Evolutionary conservation across 2,797 vertebrate genomes (phyloP), one percentile per base, ranked within the genome.

Genomic region (Spinus olivaceus): DNA sequence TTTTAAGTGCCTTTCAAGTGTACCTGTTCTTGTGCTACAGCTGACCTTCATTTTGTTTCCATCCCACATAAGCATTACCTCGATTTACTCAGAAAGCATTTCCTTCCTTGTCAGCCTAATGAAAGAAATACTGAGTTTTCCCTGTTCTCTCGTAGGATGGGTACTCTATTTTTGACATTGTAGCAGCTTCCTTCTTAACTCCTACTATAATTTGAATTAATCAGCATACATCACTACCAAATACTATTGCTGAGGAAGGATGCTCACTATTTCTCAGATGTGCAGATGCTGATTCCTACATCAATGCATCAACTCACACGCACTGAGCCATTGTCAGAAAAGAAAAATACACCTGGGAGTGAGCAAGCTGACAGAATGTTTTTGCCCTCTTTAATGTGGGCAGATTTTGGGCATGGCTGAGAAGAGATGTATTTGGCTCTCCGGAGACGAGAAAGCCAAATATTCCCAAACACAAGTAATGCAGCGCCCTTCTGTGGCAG

Each of bases 401-500:
- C 69, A 86, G 85, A 87, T 72, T 90, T 64, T 41, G 89, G 77
- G 63, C 39, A 73, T 64, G 81, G 63, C 63, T 88, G 46, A 91
- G 53, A 76, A 91, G 44, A 94, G 32, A 67, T 32, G 28, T 61
- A 85, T 53, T 92, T 94, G 54, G 32, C 65, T 60, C 53, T 47
- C 12, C n/a, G 51, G 39, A 93, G 54, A 76, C 18, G 76, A 66
- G 71, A 73, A 47, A 93, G 79, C 54, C 84, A 89, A 93, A 59
- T 46, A 64, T 49, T 77, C 76, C 86, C 63, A 86, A 90, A 63
- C 35, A 91, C 44, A 35, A 61, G 53, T 59, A 77, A 70, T 8
- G 42, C 57, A 85, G 69, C 41, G 92, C 86, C 95, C 70, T 79
- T 53, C 35, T 70, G 89, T 73, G 94, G 95, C 79, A 91, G 63